Percentiles rank a stretch among this genome's conserved stretches.
These are phyloP conservation scores for Takifugu flavidus DNA, from an alignment of 2,113 vertebrate species.

Conservation along the genomic window DNA sequence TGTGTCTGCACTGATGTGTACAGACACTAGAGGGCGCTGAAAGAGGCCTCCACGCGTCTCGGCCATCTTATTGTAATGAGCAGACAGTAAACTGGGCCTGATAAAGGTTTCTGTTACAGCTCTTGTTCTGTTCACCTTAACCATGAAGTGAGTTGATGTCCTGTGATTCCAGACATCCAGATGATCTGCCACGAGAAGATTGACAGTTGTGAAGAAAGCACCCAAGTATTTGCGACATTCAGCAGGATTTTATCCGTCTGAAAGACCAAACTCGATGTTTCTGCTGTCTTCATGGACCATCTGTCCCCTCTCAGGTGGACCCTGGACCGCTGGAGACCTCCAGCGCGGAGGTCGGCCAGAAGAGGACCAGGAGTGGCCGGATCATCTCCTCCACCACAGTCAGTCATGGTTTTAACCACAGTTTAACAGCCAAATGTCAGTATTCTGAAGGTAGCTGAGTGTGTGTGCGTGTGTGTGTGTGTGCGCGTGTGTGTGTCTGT, in stretches of 20 bases:
- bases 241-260: not conserved
- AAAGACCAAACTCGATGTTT: not conserved
- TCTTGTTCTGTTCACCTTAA: no score
- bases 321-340: slow-evolving; percentile 74
- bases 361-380: slow-evolving; percentile 84
- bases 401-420: slow-evolving; percentile 17
- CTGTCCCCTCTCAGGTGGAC: slow-evolving; percentile 66
- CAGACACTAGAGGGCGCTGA: no score
- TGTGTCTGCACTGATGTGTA: no score
- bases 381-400: slow-evolving; percentile 51
- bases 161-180: slow-evolving; percentile 31
- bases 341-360: slow-evolving; percentile 70
- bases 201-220: slow-evolving; percentile 27
- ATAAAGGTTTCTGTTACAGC: no score
- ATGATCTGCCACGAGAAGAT: slow-evolving; percentile 40
- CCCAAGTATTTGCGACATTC: slow-evolving; percentile 29
- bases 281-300: slow-evolving; percentile 21
- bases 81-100: no score
- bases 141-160: not conserved
- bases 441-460: no score
- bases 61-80: no score
- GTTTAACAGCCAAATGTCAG: no score
- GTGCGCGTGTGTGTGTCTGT: slow-evolving; percentile 18
- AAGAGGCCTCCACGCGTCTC: no score
- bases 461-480: no score